Evolutionary conservation across 2,113 vertebrate species (phyloP), one percentile per base, ranked within the genome.

Genomic region (Nannobrachium achirus): DNA sequence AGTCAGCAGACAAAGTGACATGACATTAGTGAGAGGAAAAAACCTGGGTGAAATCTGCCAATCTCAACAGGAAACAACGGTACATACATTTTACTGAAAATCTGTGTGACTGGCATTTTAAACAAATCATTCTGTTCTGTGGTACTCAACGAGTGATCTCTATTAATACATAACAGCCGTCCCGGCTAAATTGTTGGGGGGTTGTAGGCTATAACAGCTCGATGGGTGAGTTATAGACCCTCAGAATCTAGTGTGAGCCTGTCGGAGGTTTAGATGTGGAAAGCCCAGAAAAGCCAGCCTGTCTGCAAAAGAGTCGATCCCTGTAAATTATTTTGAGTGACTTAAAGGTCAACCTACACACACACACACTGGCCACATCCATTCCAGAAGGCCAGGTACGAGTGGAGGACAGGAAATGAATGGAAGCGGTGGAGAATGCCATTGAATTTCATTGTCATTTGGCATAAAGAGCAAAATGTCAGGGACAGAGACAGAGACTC

Each of bases 301-400:
- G 50, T 62, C 59, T 63, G 46, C 69, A 63, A 49, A 33, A 68
- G 40, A 75, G 38, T 73, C 50, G 3, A 19, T 74, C 52, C 63
- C 76, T 51, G 58, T 52, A 56, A 80, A 75, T 58, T 39, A 74
- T 81, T 33, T 66, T 64, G 50, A 71, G 64, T 73, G 44, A 80
- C 66, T 80, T 53, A 83, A 78, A 85, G 73, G 79, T 88, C 81
- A 78, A 58, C 18, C 56, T 78, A 69, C 39, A 64, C 66, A 67
- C 18, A 48, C 55, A 57, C 63, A 55, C 15, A 20, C 38, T 45
- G 50, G 9, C 15, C 53, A 77, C 40, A n/a, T 73, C 75, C 56
- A 49, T 20, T 51, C 16, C 61, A 41, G 46, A 16, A 40, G 25
- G 61, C n/a, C 45, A 63, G 19, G 3, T 14, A 16, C 72, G 76